Evolutionary conservation across 2,113 vertebrate genomes (phyloP).

Genomic region (Ciconia stormi): DNA sequence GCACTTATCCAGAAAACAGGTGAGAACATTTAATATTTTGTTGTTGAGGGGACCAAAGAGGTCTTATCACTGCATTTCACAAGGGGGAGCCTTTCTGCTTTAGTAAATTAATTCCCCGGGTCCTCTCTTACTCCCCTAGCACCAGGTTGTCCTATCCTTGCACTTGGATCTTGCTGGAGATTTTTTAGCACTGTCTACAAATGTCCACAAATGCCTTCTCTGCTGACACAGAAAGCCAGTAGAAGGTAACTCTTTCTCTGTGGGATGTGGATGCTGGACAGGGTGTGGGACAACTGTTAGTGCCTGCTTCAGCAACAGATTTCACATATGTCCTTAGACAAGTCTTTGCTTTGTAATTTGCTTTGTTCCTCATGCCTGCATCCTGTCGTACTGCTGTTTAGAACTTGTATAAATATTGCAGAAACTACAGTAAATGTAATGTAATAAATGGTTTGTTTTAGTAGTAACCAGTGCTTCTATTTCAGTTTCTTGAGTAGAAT

Average conservation of each 20-base stretch:
- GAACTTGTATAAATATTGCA: background rate
- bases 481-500: background rate
- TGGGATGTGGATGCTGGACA: background rate
- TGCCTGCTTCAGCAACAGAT: background rate
- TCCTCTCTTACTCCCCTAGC: background rate
- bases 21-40: background rate
- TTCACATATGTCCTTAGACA: background rate
- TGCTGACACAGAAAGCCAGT: background rate
- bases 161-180: background rate
- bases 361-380: background rate
- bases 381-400: background rate
- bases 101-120: background rate
- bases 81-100: conserved; percentile 35
- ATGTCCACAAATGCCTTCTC: background rate
- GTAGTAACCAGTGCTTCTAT: background rate
- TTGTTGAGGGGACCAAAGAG: background rate
- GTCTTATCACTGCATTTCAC: conserved; percentile 4
- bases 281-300: rapidly evolving
- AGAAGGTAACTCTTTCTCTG: background rate
- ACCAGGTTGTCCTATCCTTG: background rate
- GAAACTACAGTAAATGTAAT: background rate
- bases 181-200: background rate
- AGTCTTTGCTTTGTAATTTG: background rate
- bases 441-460: background rate
- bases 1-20: background rate